Evolutionary conservation across 64 coral and sea anemone genomes (phyloP), one percentile per base, ranked within the genome.

Genomic region (Pocillopora damicornis): DNA sequence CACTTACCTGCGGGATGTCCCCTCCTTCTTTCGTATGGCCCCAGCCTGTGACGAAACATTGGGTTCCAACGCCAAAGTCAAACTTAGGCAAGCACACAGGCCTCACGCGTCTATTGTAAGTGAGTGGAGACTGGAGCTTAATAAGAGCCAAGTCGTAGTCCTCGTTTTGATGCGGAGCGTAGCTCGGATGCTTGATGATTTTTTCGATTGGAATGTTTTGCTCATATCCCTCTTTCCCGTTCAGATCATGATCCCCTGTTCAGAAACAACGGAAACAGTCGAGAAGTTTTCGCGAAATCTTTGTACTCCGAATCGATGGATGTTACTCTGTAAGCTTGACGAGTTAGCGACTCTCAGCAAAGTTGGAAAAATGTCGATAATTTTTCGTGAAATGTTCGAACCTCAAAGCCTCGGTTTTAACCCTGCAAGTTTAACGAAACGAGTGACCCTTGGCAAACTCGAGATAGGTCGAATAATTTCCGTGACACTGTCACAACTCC

Each of bases 61-160:
- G 63, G n/a, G 86, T 89, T n/a, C 37, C 75, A 25, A 11, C 74
- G 0, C 60, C 64, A 66, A 92, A 92, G 73, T 89, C 90, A 5
- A 90, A 77, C 79, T 93, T 89, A 23, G 87, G 68, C 15, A 89
- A 60, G n/a, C 72, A 95, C 76, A 91, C 94, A 26, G 94, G 94
- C 58, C 94, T 38, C 35, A 95, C 87, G 15, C 90, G 80, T 3
- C 79, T 63, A 60, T 81, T 95, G 42, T 89, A 95, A 3, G 66
- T 89, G 18, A 95, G 20, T 13, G 90, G 75, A 13, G 87, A 92
- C 45, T 89, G 86, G 13, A 95, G 87, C 61, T 95, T 95, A 36
- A 95, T 75, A 22, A 95, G 79, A 26, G 94, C 94, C 34, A 95
- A 42, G 74, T 95, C 94, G 37, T 95, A 95, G 45, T 95, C 94